These are phyloP conservation scores for Nephrotoma guestfalica DNA, from an alignment of 2,888 invertebrate genomes.

Conservation along the genomic window DNA sequence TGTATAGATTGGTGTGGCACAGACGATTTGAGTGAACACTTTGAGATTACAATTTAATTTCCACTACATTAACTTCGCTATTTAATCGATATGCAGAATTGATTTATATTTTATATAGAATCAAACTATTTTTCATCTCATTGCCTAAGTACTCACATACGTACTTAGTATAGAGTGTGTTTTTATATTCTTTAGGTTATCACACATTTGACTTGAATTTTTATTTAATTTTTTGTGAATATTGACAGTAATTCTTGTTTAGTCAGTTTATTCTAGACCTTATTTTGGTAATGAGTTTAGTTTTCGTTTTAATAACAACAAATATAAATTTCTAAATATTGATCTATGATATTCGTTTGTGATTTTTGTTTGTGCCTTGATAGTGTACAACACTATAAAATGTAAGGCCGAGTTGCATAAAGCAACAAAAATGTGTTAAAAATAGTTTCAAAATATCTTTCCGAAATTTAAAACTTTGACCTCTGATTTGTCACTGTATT, in stretches of 20 bases:
- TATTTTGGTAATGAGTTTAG: background rate
- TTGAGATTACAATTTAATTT: background rate
- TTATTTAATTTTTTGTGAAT: background rate
- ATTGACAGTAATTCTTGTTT: background rate
- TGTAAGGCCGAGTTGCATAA: background rate
- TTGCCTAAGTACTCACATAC: background rate
- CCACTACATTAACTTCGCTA: background rate
- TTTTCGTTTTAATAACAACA: background rate
- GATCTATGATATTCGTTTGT: background rate
- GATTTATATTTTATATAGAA: background rate
- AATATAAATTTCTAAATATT: background rate
- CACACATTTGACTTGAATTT: background rate
- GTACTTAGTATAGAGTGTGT: background rate
- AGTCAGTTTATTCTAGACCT: background rate
- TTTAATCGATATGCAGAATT: background rate
- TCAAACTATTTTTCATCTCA: background rate
- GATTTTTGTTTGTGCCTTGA: background rate
- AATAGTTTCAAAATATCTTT: background rate
- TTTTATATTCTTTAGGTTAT: background rate
- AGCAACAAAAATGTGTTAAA: background rate
- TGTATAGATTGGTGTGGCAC: background rate
- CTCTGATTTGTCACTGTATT: background rate
- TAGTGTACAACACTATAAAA: background rate
- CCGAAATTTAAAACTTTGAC: background rate
- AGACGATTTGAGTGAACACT: background rate